Evolutionary conservation across 2,797 vertebrate species (phyloP), one percentile per base, ranked within the genome.

Genomic region (Epinephelus coioides): DNA sequence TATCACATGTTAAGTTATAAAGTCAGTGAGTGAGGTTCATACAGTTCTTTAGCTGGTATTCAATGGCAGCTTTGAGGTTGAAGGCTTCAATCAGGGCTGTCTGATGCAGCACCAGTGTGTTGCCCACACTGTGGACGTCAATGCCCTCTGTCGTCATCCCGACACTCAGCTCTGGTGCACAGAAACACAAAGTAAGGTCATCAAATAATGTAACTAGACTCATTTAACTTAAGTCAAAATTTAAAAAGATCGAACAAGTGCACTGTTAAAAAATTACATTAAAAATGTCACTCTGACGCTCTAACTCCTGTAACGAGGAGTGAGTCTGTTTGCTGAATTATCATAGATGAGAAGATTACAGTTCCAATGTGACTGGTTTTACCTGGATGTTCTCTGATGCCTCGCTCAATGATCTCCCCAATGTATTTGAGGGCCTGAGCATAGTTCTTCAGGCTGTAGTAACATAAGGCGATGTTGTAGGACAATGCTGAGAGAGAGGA

Each of bases 11-110:
- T 25, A 27, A 9, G 44, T 64, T 51, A 34, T 34, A 19, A 6
- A 49, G 1, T 2, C 21, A 3, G 6, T 23, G 47, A 46, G 5
- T 14, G 67, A 14, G 61, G 11, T 5, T 72, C 89, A 96, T 88
- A 94, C 96, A n/a, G 89, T 98, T 98, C 86, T 89, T 96, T 78
- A 97, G 93, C 84, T 99, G 98, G 91, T 97, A 99, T 80, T 99
- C 97, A 7, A 99, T 97, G 87, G 97, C 98, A 0, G 97, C 97
- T 92, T 99, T 99, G 50, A 99, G 96, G 94, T 99, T 99, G 90
- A 99, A 98, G 62, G 97, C 97, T 90, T 99, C 98, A 54, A 99
- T 96, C 69, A 99, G 94, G 10, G 97, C 96, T 0, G 97, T 97
- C 89, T 97, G 96, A 49, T 99, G 98, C 73, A 99, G 95, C 2